These are phyloP conservation scores for Vanessa atalanta DNA, from an alignment of 1,140 invertebrate genomes.

Conservation along the genomic window DNA sequence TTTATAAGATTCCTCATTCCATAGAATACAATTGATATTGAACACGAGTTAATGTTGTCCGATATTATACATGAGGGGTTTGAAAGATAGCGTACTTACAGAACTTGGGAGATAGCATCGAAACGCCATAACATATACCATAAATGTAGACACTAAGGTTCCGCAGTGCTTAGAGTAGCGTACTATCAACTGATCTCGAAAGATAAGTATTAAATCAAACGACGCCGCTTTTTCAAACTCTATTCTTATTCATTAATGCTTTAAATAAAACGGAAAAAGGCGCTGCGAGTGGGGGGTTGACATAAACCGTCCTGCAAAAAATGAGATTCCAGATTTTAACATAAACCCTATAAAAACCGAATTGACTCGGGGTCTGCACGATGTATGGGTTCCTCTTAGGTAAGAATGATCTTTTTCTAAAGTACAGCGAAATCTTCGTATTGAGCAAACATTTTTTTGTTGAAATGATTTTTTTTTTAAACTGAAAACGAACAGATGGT, in stretches of 20 bases:
- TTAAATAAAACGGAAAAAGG: constrained; percentile 71
- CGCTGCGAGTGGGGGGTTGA: constrained; percentile 63
- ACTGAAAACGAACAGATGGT: background rate
- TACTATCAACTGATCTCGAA: constrained; percentile 19
- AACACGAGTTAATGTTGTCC: background rate
- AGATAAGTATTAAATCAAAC: constrained; percentile 39
- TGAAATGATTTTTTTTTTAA: background rate
- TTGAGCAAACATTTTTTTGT: background rate
- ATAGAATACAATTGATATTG: background rate
- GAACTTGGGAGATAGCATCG: constrained; percentile 16
- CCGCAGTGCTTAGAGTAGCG: constrained; percentile 10
- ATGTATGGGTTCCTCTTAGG: constrained; percentile 33
- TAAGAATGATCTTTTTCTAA: constrained; percentile 14
- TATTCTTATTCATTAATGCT: constrained; percentile 74
- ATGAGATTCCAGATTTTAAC: constrained; percentile 51
- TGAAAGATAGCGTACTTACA: constrained; percentile 8
- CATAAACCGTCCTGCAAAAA: constrained; percentile 70
- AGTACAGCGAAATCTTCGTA: background rate
- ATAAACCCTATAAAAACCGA: constrained; percentile 48
- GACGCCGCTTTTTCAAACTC: constrained; percentile 46
- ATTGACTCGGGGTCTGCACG: constrained; percentile 42
- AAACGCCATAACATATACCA: constrained; percentile 22
- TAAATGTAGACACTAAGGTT: constrained; percentile 6
- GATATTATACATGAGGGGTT: constrained; percentile 3
- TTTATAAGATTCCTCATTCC: background rate